Evolutionary conservation across 2,888 invertebrate genomes (phyloP).

Genomic region (Papilio demoleus): DNA sequence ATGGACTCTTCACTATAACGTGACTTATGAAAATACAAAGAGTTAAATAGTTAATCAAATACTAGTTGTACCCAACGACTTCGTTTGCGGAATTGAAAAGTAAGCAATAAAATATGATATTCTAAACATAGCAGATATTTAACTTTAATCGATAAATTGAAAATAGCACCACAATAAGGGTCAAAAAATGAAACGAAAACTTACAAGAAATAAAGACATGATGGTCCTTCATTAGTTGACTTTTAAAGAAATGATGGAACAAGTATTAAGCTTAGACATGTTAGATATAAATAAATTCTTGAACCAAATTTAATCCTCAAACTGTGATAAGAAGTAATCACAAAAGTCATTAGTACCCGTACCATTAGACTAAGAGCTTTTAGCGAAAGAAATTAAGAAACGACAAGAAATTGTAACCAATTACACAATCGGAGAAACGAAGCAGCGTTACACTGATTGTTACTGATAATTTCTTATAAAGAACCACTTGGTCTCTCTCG

Average conservation of each 20-base stretch:
- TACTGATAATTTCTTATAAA: background rate
- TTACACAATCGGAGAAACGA: background rate
- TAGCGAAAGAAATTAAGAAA: conserved; percentile 21
- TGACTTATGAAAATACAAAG: background rate
- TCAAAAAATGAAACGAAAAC: background rate
- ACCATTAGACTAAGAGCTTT: conserved; percentile 22
- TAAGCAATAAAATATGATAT: no score
- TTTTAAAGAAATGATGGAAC: background rate
- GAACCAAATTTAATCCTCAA: conserved; percentile 15
- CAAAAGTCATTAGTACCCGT: conserved; percentile 14
- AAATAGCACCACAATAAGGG: background rate
- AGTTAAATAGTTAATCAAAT: background rate
- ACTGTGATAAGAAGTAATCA: conserved; percentile 21
- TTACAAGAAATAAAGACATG: background rate
- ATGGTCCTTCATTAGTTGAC: background rate
- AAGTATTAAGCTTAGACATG: background rate
- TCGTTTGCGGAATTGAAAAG: no score
- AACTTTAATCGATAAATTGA: background rate
- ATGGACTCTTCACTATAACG: background rate
- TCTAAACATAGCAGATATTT: no score
- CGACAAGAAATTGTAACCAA: conserved; percentile 14
- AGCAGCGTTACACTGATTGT: background rate
- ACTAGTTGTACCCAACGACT: no score
- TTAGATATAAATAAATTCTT: background rate
- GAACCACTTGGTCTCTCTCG: no score